phyloP scores from a whole-genome alignment of 2,888 invertebrate species.

The Nowickia ferox region DNA sequence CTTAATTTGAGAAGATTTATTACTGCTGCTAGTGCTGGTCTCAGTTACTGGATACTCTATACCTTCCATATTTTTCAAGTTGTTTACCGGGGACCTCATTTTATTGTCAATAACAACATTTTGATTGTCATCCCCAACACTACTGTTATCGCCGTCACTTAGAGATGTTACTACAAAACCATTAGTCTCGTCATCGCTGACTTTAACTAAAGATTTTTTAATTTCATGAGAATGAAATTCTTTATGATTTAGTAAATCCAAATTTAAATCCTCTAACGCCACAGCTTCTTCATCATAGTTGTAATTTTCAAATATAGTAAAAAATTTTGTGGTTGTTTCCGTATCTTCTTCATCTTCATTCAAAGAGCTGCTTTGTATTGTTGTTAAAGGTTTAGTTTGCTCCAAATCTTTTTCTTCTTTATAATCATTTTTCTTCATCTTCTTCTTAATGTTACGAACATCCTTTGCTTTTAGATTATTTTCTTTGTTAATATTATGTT shows the following conservation, averaged over 20 bases:
- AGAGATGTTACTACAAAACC: constrained; percentile 6
- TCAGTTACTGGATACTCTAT: constrained; percentile 31
- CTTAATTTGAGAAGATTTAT: constrained; percentile 38
- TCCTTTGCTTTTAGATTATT: constrained; percentile 46
- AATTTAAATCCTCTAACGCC: constrained; percentile 33
- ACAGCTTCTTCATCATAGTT: constrained; percentile 61
- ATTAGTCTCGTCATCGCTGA: constrained; percentile 30
- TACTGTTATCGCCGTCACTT: constrained; percentile 7
- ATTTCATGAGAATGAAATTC: constrained; percentile 23
- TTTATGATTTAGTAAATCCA: constrained; percentile 41
- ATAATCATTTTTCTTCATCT: background rate
- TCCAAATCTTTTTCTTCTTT: constrained; percentile 4
- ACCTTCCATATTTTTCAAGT: constrained; percentile 20
- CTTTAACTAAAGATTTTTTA: constrained; percentile 2
- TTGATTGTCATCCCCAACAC: constrained; percentile 79
- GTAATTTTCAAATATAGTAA: constrained; percentile 68
- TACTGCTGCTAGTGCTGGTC: constrained; percentile 56
- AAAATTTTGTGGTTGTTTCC: constrained; percentile 50
- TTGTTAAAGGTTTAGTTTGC: background rate
- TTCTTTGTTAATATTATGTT: constrained; percentile 65
- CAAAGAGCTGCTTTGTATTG: background rate
- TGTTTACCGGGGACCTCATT: constrained; percentile 30
- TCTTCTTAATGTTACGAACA: constrained; percentile 10
- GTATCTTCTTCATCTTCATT: background rate
- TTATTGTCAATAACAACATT: constrained; percentile 75